Percentiles rank a stretch among this genome's conserved stretches.
phyloP scores from a whole-genome alignment of 2,797 vertebrate species.

The Macropus fuliginosus region DNA sequence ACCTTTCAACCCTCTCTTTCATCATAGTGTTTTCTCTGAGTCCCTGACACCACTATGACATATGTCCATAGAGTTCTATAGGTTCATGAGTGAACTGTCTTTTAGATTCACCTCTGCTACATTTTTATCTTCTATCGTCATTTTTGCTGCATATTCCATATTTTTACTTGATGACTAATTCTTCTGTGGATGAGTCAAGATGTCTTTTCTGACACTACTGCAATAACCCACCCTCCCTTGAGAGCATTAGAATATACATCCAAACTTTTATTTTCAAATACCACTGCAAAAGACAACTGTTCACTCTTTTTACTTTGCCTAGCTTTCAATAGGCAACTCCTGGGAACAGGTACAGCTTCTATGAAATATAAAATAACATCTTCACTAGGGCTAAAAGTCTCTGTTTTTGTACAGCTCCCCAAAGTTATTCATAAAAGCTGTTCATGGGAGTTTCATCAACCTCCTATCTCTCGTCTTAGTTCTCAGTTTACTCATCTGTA shows the following conservation, averaged over 20 bases:
- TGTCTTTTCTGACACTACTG: slow-evolving; percentile 81
- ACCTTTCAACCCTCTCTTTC: neutral
- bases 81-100: slow-evolving; percentile 34
- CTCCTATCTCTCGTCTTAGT: neutral
- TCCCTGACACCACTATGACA: slow-evolving; percentile 7
- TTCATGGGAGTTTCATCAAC: slow-evolving; percentile 33
- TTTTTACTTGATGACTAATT: slow-evolving; percentile 87
- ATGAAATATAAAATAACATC: slow-evolving; percentile 39
- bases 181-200: slow-evolving; percentile 82
- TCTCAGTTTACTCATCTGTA: neutral
- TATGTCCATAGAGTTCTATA: slow-evolving; percentile 28
- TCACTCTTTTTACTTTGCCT: slow-evolving; percentile 75
- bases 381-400: neutral
- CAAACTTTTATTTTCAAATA: slow-evolving; percentile 77
- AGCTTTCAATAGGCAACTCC: slow-evolving; percentile 29
- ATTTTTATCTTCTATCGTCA: slow-evolving; percentile 70
- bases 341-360: neutral
- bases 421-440: neutral
- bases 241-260: slow-evolving; percentile 77
- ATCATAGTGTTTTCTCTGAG: neutral
- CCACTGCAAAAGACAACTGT: slow-evolving; percentile 77
- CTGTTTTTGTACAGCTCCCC: slow-evolving; percentile 37
- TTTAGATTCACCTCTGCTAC: slow-evolving; percentile 74
- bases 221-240: slow-evolving; percentile 82
- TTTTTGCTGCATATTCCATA: slow-evolving; percentile 77